Percentiles rank a stretch among this genome's conserved stretches.
Conservation (phyloP, 2,113 vertebrate species). For the Menura novaehollandiae region DNA sequence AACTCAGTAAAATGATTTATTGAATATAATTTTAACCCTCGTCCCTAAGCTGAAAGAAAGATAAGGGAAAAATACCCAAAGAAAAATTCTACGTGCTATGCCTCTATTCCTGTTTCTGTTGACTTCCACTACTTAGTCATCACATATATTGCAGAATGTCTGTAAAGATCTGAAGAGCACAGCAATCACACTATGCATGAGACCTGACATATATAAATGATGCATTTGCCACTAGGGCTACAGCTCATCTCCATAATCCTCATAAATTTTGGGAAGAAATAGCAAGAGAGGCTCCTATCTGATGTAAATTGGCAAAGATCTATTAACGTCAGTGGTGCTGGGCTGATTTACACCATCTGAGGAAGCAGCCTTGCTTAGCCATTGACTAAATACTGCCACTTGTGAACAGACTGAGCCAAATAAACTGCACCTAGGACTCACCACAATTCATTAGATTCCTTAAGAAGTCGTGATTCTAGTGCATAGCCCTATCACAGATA, state of each 20-base stretch:
- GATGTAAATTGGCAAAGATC: slow-evolving; percentile 29
- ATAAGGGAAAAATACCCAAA: neutral
- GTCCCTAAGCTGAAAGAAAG: neutral
- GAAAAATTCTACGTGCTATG: neutral
- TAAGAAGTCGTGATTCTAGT: neutral
- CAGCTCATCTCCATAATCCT: slow-evolving; percentile 67
- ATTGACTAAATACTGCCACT: neutral
- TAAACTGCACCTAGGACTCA: neutral
- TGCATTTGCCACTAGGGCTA: slow-evolving; percentile 48
- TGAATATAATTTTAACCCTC: neutral
- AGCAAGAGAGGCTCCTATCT: neutral
- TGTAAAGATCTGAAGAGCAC: slow-evolving; percentile 28
- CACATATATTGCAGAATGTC: slow-evolving; percentile 37
- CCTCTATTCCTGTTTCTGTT: neutral
- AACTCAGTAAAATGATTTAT: neutral
- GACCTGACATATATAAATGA: slow-evolving; percentile 63
- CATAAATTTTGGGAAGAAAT: slow-evolving; percentile 62
- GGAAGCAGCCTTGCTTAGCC: neutral
- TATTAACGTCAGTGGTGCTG: neutral
- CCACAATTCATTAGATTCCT: neutral
- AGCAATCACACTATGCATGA: slow-evolving; percentile 26
- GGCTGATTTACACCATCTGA: slow-evolving; percentile 23
- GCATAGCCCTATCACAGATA: neutral
- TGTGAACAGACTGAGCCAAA: neutral
- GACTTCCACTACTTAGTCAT: neutral